Evolutionary conservation across 2,113 vertebrate species (phyloP).

Genomic region (Labrus mixtus): DNA sequence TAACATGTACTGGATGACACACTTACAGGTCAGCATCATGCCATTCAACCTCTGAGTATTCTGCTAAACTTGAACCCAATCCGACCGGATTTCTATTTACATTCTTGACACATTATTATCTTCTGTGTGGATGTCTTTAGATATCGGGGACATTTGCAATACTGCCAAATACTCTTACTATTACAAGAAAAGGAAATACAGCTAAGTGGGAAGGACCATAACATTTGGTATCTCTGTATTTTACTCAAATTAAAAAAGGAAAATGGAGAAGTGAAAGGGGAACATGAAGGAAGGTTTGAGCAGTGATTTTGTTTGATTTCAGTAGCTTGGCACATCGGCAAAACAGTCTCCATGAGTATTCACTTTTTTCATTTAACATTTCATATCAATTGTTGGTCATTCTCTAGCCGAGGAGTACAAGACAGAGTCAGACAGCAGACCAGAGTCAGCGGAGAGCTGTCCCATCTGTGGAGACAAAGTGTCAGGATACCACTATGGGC

Average conservation of each 20-base stretch:
- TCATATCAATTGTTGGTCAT: neutral
- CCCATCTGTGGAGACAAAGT: slow-evolving; percentile 85
- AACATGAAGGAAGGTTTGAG: no score
- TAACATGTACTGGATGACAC: slow-evolving; percentile 50
- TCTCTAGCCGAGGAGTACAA: slow-evolving; percentile 74
- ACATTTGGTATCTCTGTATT: neutral
- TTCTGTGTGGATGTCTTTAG: slow-evolving; percentile 1
- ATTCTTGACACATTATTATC: neutral
- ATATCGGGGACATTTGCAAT: neutral
- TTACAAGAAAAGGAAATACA: neutral
- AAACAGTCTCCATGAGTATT: no score
- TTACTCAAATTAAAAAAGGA: no score
- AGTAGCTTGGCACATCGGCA: no score
- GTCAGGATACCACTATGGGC: slow-evolving; percentile 86
- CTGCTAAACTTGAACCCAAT: neutral
- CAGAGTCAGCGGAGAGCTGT: slow-evolving; percentile 70
- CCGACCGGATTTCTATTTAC: neutral
- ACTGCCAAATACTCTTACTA: neutral
- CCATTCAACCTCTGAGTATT: neutral
- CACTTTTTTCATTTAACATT: neutral
- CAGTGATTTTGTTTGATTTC: no score
- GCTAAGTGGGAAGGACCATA: neutral
- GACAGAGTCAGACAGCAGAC: slow-evolving; percentile 45
- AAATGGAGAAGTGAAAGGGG: no score
- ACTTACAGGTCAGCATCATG: slow-evolving; percentile 4